phyloP scores from a whole-genome alignment of 1,140 invertebrate genomes.

The Atta colombica region DNA sequence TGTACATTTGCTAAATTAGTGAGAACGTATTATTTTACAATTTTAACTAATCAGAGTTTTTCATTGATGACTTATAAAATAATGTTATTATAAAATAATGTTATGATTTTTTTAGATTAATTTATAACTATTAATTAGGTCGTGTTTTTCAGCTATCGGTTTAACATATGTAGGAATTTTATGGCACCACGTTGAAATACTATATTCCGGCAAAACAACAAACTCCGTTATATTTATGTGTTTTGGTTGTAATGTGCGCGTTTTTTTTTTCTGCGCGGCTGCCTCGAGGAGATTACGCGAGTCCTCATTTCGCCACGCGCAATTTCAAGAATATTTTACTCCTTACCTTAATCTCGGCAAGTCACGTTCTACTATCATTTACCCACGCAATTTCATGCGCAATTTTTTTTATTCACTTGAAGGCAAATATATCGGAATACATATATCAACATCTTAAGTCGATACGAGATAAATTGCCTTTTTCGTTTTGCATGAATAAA shows the following conservation, averaged over 20 bases:
- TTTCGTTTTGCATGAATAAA: background rate
- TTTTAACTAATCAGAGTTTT: conserved; percentile 22
- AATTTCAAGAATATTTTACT: conserved; percentile 47
- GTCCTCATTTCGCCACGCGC: conserved; percentile 34
- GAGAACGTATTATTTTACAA: conserved; percentile 29
- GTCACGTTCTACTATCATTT: conserved; percentile 28
- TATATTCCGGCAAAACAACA: conserved; percentile 24
- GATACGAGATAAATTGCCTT: background rate
- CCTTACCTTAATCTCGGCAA: conserved; percentile 30
- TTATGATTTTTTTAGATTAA: conserved; percentile 45
- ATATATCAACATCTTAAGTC: background rate
- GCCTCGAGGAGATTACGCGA: conserved; percentile 37
- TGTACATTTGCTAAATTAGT: background rate
- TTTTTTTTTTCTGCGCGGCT: conserved; percentile 18
- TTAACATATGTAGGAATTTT: conserved; percentile 6
- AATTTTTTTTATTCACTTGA: conserved; percentile 5
- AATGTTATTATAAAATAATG: conserved; percentile 25
- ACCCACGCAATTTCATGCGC: background rate
- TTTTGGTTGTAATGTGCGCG: conserved; percentile 9
- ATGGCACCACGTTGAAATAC: conserved; percentile 24
- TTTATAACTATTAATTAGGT: conserved; percentile 65
- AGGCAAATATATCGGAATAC: background rate
- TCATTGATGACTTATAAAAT: conserved; percentile 30
- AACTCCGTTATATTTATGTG: conserved; percentile 36
- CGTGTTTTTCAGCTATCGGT: conserved; percentile 17